Conservation (phyloP, 2,797 vertebrate species). For the Gallinago stenura region DNA sequence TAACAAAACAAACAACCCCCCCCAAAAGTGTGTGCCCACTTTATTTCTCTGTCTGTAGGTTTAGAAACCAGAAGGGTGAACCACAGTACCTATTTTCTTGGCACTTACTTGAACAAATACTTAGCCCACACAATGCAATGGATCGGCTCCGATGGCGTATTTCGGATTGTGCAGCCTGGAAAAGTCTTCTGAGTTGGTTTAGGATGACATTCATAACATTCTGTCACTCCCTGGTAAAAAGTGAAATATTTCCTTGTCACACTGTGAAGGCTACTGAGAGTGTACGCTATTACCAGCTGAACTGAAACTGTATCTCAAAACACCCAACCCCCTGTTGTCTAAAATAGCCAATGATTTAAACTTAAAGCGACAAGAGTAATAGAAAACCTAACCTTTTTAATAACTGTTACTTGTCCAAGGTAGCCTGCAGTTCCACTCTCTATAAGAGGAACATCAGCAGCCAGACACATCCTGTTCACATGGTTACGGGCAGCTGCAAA, state of each 20-base stretch:
- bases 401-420: slow-evolving; percentile 96
- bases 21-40: accelerated
- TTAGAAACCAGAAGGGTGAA: neutral
- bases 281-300: neutral
- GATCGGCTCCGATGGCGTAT: slow-evolving; percentile 97
- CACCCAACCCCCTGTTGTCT: neutral
- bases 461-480: slow-evolving; percentile 98
- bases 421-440: slow-evolving; percentile 98
- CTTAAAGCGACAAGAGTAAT: neutral
- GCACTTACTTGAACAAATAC: slow-evolving; percentile 96
- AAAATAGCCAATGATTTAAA: slow-evolving; percentile 16
- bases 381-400: slow-evolving; percentile 90
- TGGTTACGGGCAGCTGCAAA: slow-evolving; percentile 93
- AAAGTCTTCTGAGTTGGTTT: slow-evolving; percentile 98
- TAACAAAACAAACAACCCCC: neutral
- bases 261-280: neutral
- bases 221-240: slow-evolving; percentile 89
- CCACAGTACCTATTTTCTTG: neutral
- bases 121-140: slow-evolving; percentile 99
- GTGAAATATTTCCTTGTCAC: slow-evolving; percentile 24
- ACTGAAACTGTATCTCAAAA: slow-evolving; percentile 7
- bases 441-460: slow-evolving; percentile 95
- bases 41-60: neutral
- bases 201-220: slow-evolving; percentile 98
- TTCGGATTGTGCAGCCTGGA: slow-evolving; percentile 97